These are phyloP conservation scores for Nibea coibor DNA, from an alignment of 2,113 vertebrate species.

Conservation along the genomic window DNA sequence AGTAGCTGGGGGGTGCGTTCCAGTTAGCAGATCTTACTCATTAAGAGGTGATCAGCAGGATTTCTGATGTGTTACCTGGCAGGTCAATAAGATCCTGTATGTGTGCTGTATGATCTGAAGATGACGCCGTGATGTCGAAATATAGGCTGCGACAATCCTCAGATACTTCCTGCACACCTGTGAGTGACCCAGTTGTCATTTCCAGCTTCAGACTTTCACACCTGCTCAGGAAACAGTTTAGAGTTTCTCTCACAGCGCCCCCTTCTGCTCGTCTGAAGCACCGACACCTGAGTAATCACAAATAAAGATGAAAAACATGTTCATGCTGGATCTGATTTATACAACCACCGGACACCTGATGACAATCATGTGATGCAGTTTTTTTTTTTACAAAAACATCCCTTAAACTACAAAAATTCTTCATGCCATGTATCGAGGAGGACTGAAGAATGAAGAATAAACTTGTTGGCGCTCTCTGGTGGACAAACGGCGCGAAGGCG, in stretches of 20 bases:
- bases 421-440: too few relatives aligned
- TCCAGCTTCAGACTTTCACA: neutral
- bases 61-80: neutral
- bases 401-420: too few relatives aligned
- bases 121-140: neutral
- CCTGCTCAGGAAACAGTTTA: neutral
- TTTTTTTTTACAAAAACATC: too few relatives aligned
- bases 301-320: neutral
- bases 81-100: neutral
- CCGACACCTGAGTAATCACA: neutral
- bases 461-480: too few relatives aligned
- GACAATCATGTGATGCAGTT: too few relatives aligned
- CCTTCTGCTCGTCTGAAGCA: conserved; percentile 5
- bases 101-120: neutral
- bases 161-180: neutral
- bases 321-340: neutral
- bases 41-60: neutral
- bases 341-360: neutral
- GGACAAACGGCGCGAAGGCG: too few relatives aligned
- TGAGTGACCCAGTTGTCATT: neutral
- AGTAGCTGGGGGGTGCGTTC: too few relatives aligned
- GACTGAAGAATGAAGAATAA: too few relatives aligned
- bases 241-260: neutral
- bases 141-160: neutral
- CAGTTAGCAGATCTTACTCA: too few relatives aligned